Evolutionary conservation across 2,113 vertebrate genomes (phyloP).

Genomic region (Eurystomus gularis): DNA sequence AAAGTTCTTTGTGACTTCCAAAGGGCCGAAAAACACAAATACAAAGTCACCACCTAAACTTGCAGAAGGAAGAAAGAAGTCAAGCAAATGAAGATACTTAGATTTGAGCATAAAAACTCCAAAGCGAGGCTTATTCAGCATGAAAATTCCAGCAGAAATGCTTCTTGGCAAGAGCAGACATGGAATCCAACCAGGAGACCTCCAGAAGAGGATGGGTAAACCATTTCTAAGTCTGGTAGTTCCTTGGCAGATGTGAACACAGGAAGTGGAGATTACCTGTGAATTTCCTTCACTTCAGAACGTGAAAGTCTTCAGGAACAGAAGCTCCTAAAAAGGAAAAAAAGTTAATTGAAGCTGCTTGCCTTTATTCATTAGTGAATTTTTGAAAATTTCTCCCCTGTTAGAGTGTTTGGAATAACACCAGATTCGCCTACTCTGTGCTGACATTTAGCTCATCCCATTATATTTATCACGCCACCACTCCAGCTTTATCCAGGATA

Average conservation of each 20-base stretch:
- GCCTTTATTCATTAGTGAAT: not conserved
- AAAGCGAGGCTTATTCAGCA: not conserved
- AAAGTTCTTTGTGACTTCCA: not conserved
- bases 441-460: constrained; percentile 61
- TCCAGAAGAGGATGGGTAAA: not conserved
- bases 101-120: not conserved
- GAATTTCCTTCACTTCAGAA: not conserved
- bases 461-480: constrained; percentile 17
- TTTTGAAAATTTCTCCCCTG: constrained; percentile 11
- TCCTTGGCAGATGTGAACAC: not conserved
- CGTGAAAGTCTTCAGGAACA: not conserved
- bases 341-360: not conserved
- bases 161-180: not conserved
- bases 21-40: not conserved
- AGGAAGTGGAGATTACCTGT: not conserved
- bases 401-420: constrained; percentile 33
- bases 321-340: not conserved
- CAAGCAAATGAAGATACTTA: not conserved
- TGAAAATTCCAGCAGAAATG: not conserved
- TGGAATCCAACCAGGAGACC: not conserved
- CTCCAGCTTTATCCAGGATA: not conserved
- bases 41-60: not conserved
- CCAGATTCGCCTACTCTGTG: constrained; percentile 48
- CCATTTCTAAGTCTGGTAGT: not conserved
- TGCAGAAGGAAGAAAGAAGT: not conserved